A percentile compares a stretch with the other conserved stretches of the same genome.
phyloP scores from a whole-genome alignment of 1,140 invertebrate species.

The Prorops nasuta region DNA sequence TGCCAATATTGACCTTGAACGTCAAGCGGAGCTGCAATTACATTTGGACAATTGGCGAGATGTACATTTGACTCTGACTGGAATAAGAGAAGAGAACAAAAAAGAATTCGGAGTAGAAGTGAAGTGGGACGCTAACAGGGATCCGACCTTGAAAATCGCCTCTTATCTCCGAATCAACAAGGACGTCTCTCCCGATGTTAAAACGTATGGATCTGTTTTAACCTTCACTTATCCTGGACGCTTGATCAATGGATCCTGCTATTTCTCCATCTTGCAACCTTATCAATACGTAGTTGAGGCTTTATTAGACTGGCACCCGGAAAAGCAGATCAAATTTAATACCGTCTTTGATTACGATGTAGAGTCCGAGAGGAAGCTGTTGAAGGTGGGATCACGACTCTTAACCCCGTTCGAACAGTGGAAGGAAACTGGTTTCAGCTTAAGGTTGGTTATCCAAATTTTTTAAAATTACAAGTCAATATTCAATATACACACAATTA shows the following conservation, averaged over 20 bases:
- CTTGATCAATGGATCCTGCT: conserved; percentile 64
- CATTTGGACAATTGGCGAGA: conserved; percentile 76
- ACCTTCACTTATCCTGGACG: conserved; percentile 72
- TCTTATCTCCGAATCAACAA: conserved; percentile 57
- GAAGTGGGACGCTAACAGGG: conserved; percentile 80
- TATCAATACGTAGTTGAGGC: conserved; percentile 55
- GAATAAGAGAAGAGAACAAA: conserved; percentile 57
- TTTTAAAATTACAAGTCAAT: not conserved
- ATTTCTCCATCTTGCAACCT: conserved; percentile 36
- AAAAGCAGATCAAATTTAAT: conserved; percentile 55
- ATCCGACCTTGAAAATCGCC: conserved; percentile 69
- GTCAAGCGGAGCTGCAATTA: conserved; percentile 59
- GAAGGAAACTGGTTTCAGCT: conserved; percentile 65
- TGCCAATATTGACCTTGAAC: conserved; percentile 56
- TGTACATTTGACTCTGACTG: conserved; percentile 65
- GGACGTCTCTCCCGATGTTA: conserved; percentile 39
- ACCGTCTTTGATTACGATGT: conserved; percentile 56
- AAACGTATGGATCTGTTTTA: conserved; percentile 34
- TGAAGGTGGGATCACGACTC: conserved; percentile 57
- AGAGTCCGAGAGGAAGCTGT: conserved; percentile 42
- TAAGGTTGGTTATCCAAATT: conserved; percentile 59
- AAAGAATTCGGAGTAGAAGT: conserved; percentile 69
- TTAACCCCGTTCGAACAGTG: conserved; percentile 73
- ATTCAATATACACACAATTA: too few relatives aligned
- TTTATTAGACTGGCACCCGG: conserved; percentile 60